phyloP scores from a whole-genome alignment of 2,797 vertebrate species.

The Valencia hispanica region DNA sequence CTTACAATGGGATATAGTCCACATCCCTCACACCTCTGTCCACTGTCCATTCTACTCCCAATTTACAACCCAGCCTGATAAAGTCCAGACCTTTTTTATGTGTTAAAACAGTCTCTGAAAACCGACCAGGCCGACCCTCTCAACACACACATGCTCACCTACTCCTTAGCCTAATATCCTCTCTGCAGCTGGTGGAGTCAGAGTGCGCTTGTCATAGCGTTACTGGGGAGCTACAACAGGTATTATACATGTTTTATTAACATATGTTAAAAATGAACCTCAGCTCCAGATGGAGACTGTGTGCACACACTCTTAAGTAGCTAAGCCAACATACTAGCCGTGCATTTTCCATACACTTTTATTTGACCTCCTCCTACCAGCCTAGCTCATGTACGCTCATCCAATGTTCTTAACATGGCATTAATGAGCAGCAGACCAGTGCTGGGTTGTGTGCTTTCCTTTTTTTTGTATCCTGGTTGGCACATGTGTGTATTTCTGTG shows the following conservation, averaged over 20 bases:
- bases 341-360: conserved; percentile 42
- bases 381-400: conserved; percentile 45
- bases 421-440: conserved; percentile 80
- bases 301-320: conserved; percentile 16
- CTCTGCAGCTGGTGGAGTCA: conserved; percentile 57
- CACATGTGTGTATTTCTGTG: conserved; percentile 31
- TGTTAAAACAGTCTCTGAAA: conserved; percentile 77
- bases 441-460: conserved; percentile 25
- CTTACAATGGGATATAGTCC: neutral
- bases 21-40: conserved; percentile 22
- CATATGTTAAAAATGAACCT: conserved; percentile 60
- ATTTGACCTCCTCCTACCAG: conserved; percentile 15
- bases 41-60: conserved; percentile 45
- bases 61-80: conserved; percentile 66
- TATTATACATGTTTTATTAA: conserved; percentile 73
- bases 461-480: conserved; percentile 5
- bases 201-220: conserved; percentile 62
- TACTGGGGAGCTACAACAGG: conserved; percentile 57
- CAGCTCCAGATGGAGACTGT: conserved; percentile 39
- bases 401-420: conserved; percentile 64
- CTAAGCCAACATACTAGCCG: conserved; percentile 14
- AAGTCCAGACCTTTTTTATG: conserved; percentile 75
- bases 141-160: conserved; percentile 13
- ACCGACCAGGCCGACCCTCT: conserved; percentile 38
- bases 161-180: conserved; percentile 45